Base-by-base conservation (phyloP, 2,797 vertebrate genomes). In the Pitangus sulphuratus region DNA sequence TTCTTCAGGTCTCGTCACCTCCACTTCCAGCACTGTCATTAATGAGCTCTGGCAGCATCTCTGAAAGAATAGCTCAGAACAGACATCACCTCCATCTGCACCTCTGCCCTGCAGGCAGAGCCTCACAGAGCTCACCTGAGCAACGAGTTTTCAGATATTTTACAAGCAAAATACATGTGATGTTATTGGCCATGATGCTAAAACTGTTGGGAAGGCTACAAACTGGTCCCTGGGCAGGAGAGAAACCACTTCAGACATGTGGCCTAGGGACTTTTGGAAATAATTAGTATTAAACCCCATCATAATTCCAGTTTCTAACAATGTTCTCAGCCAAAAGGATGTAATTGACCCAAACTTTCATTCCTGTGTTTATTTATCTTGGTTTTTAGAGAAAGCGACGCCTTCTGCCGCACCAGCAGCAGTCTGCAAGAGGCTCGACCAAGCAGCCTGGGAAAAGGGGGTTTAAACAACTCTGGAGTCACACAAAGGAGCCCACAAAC, bases 1-100 rank as follows among this genome's bases (percentile, higher is more conserved):
- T 84, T 79, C 77, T 79, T 82, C 81, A 65, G 86, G 66, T 93
- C 70, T 87, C 57, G 26, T 66, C 92, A 80, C 60, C 84, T 90
- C 68, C 30, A 5, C 84, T 64, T 77, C n/a, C 40, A 24, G 15
- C 53, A 15, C 61, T 65, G 30, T 15, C 84, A 44, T 70, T 68
- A 89, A 37, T 30, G 54, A 72, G 51, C 64, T 87, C 56, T 35
- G 12, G 35, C 35, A 72, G 58, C 0, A 8, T 4, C 74, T 57
- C 58, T 13, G 28, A 66, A 70, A 83, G n/a, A 14, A 76, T n/a
- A 65, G 31, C 31, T 84, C 47, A 39, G 66, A 62, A 24, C 19
- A 81, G 69, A 30, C 42, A 13, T n/a, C 53, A 24, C 11, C 50
- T n/a, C n/a, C 21, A 4, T 13, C 12, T 6, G 10, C 28, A 53